Conservation (phyloP, 2,797 vertebrate species). For the Calcarius lapponicus region DNA sequence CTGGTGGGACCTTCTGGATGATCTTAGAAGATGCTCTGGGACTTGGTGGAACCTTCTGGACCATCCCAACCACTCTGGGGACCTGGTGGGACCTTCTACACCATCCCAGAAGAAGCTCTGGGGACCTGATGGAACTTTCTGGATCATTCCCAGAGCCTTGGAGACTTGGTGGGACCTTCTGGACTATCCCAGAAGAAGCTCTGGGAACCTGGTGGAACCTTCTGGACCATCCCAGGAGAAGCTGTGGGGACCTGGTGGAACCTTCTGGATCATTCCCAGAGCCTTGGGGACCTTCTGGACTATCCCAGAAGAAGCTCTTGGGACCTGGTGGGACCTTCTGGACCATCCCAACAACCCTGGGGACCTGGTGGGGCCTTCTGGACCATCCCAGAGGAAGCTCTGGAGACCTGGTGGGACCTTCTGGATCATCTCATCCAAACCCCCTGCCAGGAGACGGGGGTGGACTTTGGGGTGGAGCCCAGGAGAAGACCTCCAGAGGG, state of each 20-base stretch:
- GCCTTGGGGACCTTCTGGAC: no score
- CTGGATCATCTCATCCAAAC: background rate
- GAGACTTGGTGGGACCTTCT: background rate
- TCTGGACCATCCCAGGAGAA: background rate
- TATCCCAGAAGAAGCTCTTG: no score
- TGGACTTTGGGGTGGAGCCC: background rate
- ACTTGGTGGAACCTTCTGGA: no score
- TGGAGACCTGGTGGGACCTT: background rate
- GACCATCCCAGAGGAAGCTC: background rate
- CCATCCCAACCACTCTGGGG: no score
- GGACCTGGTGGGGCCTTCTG: no score
- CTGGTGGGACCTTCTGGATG: background rate
- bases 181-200: no score
- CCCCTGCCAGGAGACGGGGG: background rate
- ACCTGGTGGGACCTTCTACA: background rate
- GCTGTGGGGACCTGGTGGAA: no score
- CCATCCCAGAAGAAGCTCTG: fast-evolving
- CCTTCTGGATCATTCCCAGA: no score
- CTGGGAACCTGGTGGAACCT: no score
- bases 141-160: fast-evolving
- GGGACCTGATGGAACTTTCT: fast-evolving
- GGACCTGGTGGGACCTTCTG: no score
- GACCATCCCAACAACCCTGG: no score
- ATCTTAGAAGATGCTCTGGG: fast-evolving
- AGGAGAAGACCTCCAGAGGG: background rate